Evolutionary conservation across 1,140 invertebrate genomes (phyloP).

Genomic region (Colletes gigas): DNA sequence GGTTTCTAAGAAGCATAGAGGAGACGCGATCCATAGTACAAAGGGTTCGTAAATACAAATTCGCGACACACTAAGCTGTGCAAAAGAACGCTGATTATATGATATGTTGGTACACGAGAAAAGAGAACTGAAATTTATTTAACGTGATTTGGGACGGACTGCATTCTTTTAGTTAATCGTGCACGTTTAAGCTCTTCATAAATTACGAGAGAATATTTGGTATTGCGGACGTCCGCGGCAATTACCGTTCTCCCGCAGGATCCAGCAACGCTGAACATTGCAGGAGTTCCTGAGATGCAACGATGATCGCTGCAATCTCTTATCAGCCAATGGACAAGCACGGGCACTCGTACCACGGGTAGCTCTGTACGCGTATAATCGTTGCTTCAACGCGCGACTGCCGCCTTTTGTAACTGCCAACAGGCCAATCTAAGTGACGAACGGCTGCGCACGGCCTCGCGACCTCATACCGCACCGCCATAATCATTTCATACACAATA

Average conservation of each 20-base stretch:
- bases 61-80: too few relatives aligned
- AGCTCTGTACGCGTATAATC: constrained; percentile 42
- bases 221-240: neutral
- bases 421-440: constrained; percentile 77
- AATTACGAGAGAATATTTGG: neutral
- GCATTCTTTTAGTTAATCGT: too few relatives aligned
- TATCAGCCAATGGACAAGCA: constrained; percentile 23
- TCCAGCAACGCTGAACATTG: neutral
- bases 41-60: too few relatives aligned
- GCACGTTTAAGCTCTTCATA: neutral
- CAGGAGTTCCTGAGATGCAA: neutral
- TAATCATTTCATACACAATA: constrained; percentile 78
- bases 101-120: too few relatives aligned
- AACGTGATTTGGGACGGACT: neutral
- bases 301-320: constrained; percentile 17
- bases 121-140: too few relatives aligned
- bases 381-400: constrained; percentile 31
- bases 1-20: too few relatives aligned
- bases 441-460: constrained; percentile 72
- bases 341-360: neutral
- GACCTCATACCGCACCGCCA: constrained; percentile 73
- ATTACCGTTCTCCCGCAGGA: neutral
- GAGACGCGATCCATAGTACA: too few relatives aligned
- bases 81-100: too few relatives aligned
- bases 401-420: constrained; percentile 74